These are phyloP conservation scores for Entomyzon cyanotis DNA, from an alignment of 2,113 vertebrate species.

Conservation along the genomic window DNA sequence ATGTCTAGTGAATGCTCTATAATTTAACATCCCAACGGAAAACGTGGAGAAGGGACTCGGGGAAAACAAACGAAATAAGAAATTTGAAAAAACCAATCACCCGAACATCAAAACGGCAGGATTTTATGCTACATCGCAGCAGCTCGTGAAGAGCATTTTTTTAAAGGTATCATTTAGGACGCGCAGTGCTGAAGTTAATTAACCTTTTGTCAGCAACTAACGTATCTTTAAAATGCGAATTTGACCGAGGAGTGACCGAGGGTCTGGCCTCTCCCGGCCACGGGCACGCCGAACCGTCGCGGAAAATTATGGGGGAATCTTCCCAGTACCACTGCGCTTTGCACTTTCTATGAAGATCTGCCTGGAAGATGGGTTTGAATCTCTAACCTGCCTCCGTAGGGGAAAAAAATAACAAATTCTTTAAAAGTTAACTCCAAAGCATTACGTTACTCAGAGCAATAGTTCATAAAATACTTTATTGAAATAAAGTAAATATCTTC, in stretches of 20 bases:
- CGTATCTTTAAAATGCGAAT: background rate
- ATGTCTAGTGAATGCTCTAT: background rate
- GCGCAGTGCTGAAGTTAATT: rapidly evolving
- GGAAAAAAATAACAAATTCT: background rate
- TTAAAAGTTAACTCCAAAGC: background rate
- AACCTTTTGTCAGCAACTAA: background rate
- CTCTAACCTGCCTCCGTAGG: background rate
- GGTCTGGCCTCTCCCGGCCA: background rate
- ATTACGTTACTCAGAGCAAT: background rate
- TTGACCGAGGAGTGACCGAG: background rate
- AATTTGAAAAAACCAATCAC: background rate
- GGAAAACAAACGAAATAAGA: background rate
- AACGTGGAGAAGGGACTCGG: background rate
- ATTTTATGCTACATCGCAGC: background rate
- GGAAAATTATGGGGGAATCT: background rate
- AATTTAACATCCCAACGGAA: background rate
- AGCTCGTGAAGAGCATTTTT: background rate
- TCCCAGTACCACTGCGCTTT: rapidly evolving
- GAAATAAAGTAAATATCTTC: slow-evolving; percentile 77
- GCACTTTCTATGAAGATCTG: too few relatives aligned
- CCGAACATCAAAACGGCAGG: background rate
- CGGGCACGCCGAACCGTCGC: background rate
- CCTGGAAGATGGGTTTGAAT: background rate
- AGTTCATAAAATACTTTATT: slow-evolving; percentile 83
- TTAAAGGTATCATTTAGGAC: rapidly evolving